phyloP scores from a whole-genome alignment of 53 echinoderm and acorn worm genomes.

The Arbacia lixula region DNA sequence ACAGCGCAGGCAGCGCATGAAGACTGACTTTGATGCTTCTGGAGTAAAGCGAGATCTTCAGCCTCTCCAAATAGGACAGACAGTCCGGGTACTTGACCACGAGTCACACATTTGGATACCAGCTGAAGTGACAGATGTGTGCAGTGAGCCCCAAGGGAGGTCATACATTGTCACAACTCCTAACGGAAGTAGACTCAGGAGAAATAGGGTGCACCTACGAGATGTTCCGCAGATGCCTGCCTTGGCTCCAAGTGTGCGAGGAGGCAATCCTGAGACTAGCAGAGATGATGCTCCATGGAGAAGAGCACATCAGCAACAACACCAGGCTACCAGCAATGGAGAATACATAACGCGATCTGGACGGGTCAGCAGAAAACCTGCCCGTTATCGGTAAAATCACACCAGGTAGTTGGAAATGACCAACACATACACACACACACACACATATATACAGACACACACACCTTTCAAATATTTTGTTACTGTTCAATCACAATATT shows the following conservation, averaged over 20 bases:
- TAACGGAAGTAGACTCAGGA: neutral
- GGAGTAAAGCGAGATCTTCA: constrained; percentile 45
- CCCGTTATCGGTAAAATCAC: no score
- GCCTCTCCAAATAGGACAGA: constrained; percentile 65
- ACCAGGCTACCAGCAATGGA: neutral
- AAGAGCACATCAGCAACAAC: no score
- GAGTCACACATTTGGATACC: constrained; percentile 49
- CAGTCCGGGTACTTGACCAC: constrained; percentile 54
- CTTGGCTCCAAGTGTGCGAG: no score
- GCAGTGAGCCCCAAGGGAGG: constrained; percentile 19
- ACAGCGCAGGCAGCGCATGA: constrained; percentile 34
- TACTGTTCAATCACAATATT: no score
- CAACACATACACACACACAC: no score
- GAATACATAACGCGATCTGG: constrained; percentile 6
- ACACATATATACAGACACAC: no score
- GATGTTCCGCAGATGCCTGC: no score
- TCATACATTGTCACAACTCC: constrained; percentile 9
- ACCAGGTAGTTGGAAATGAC: no score
- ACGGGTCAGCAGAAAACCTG: neutral
- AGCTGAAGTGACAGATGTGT: constrained; percentile 23
- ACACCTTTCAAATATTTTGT: no score
- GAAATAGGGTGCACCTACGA: neutral
- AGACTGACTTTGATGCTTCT: constrained; percentile 30
- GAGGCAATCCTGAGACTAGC: no score
- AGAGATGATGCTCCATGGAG: no score